Conservation (phyloP, 2,888 invertebrate genomes). For the Synergus umbraculus region DNA sequence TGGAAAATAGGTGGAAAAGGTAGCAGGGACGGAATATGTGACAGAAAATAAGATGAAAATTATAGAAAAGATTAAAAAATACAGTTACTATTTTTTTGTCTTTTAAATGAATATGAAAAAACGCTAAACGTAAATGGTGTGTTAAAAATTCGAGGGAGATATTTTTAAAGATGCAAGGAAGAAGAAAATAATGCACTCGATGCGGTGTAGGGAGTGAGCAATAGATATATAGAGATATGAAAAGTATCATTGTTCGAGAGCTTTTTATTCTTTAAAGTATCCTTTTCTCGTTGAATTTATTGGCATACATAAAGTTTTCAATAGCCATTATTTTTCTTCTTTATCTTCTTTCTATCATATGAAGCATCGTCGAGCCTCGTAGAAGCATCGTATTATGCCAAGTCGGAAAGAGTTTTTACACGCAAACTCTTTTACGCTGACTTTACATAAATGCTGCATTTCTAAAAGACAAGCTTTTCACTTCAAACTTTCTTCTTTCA, state of each 20-base stretch:
- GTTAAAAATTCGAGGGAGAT: too few species aligned
- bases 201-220: too few species aligned
- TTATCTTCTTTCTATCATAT: constrained; percentile 21
- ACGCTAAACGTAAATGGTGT: too few species aligned
- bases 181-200: too few species aligned
- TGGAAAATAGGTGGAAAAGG: too few species aligned
- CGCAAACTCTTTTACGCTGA: constrained; percentile 36
- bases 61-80: too few species aligned
- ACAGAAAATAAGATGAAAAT: too few species aligned
- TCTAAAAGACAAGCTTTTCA: constrained; percentile 36
- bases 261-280: constrained; percentile 24
- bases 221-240: neutral
- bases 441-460: constrained; percentile 38
- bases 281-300: constrained; percentile 28
- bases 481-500: constrained; percentile 37
- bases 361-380: constrained; percentile 20
- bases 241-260: constrained; percentile 9
- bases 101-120: too few species aligned
- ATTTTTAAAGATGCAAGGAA: too few species aligned
- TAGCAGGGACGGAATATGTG: too few species aligned
- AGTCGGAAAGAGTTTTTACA: constrained; percentile 28
- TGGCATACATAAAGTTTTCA: constrained; percentile 24
- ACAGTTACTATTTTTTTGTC: too few species aligned
- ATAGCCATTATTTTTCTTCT: constrained; percentile 32
- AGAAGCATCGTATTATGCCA: constrained; percentile 36